Conservation (phyloP, 2,797 vertebrate species). For the Melanogrammus aeglefinus region DNA sequence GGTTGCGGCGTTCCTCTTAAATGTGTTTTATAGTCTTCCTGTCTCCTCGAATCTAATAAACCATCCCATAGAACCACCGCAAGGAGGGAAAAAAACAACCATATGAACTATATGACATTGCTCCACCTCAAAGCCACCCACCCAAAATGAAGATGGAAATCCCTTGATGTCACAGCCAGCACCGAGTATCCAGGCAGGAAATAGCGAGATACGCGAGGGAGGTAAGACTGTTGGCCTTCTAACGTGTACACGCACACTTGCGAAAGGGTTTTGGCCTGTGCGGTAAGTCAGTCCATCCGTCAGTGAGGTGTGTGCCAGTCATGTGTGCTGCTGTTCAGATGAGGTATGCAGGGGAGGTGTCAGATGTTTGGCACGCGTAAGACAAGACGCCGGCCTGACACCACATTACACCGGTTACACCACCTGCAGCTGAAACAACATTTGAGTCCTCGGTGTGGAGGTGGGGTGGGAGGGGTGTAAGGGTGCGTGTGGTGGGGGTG, state of each 20-base stretch:
- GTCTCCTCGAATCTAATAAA: not conserved
- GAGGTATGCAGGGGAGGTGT: not conserved
- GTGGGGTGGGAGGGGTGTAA: not conserved
- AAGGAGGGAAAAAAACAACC: not conserved
- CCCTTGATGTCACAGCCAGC: not conserved
- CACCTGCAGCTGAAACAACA: conserved; percentile 15
- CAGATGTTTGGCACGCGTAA: no score
- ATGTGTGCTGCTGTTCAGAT: not conserved
- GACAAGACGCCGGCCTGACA: not conserved
- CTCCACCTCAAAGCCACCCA: not conserved
- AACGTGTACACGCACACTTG: not conserved
- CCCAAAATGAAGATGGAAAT: not conserved
- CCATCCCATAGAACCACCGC: not conserved
- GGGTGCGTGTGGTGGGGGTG: not conserved
- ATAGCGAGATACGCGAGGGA: not conserved
- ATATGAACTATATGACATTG: not conserved
- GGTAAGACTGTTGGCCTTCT: not conserved
- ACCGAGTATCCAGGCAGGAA: not conserved
- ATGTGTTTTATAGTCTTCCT: not conserved
- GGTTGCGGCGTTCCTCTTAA: not conserved
- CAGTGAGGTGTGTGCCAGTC: not conserved
- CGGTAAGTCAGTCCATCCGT: not conserved
- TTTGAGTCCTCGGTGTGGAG: no score
- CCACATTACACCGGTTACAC: not conserved
- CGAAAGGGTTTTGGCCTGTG: not conserved